Evolutionary conservation across 2,113 vertebrate genomes (phyloP), one percentile per base, ranked within the genome.

Genomic region (Gallinago media): DNA sequence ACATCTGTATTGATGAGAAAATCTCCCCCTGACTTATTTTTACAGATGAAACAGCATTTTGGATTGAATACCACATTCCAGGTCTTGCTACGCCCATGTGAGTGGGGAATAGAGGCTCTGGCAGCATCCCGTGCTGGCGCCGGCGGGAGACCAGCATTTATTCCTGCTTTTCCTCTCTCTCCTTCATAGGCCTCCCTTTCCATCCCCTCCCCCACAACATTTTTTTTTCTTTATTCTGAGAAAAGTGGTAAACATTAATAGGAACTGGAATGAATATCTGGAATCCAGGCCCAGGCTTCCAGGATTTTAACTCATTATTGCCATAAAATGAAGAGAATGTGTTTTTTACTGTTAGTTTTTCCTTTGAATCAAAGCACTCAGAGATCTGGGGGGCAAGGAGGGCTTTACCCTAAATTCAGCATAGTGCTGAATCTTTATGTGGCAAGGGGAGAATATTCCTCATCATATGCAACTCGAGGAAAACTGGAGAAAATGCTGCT

Each of bases 181-280:
- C 63, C 84, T 77, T 67, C 38, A 0, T 23, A 80, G 83, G 42
- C 86, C 76, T 89, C 83, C 17, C 32, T 34, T 31, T 38, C 19
- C 11, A 11, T 3, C 15, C 26, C 55, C 56, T 36, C 13, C 50
- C 26, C 50, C 14, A 46, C 47, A 26, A 26, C 25, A 11, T 42
- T 42, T 40, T 18, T 23, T 15, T 80, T 84, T 44, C 36, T 58
- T 75, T 61, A 78, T 62, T 32, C 34, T 6, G 70, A 73, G 67
- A 84, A 86, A 91, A 97, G 68, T 84, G 91, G 93, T 91, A 95
- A 96, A 95, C 84, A 86, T 94, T 94, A 92, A 80, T 89, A 94
- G 86, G 76, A 91, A 75, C 72, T 89, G 84, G 84, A 89, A 95
- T 93, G 92, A 96, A 97, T 92, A 88, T 89, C 95, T 92, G 93